Percentiles rank a stretch among this genome's conserved stretches.
Evolutionary conservation across 2,113 vertebrate genomes (phyloP).

Genomic region (Eretmochelys imbricata): DNA sequence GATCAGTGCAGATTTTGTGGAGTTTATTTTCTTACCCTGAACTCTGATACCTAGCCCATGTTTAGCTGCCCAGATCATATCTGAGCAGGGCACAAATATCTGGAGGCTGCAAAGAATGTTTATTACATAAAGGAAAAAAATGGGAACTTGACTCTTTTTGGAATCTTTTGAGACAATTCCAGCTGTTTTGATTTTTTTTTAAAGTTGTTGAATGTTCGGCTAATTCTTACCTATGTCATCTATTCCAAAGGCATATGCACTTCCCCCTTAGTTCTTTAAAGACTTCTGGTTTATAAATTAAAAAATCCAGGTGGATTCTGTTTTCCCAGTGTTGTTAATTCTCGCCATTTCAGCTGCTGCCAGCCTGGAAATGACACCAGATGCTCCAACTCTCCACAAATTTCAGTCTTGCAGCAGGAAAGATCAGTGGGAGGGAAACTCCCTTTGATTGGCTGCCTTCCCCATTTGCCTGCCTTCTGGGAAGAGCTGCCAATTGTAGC

Average conservation of each 20-base stretch:
- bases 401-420: background rate
- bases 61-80: background rate
- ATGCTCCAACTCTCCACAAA: background rate
- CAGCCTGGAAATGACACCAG: background rate
- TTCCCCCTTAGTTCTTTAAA: background rate
- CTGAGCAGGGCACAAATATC: too few relatives aligned
- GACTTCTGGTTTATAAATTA: background rate
- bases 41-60: background rate
- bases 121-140: background rate
- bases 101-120: background rate
- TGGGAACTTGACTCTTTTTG: background rate
- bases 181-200: background rate
- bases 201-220: background rate
- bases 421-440: background rate
- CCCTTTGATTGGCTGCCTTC: background rate
- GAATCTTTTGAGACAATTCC: background rate
- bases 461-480: background rate
- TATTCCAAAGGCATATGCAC: background rate
- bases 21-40: background rate
- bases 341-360: background rate
- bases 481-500: background rate
- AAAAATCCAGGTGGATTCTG: background rate
- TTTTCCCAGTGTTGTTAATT: background rate
- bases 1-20: too few relatives aligned
- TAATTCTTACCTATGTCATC: background rate